A percentile compares a stretch with the other conserved stretches of the same genome.
These are phyloP conservation scores for Tanytarsus gracilentus DNA, from an alignment of 2,888 invertebrate genomes.

Conservation along the genomic window DNA sequence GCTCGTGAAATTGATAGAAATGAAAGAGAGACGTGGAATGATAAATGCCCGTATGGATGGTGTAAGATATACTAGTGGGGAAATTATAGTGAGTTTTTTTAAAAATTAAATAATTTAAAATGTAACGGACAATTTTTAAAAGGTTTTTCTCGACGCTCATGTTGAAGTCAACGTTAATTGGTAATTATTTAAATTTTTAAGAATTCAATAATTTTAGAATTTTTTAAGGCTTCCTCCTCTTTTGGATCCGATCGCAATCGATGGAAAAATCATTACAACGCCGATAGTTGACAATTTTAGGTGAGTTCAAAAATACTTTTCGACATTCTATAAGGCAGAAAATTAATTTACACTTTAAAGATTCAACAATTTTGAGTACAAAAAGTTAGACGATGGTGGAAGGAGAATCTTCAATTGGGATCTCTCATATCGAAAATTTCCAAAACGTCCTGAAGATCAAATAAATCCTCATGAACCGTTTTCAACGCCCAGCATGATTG, in stretches of 20 bases:
- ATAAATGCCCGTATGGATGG: conserved; percentile 83
- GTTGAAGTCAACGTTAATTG: conserved; percentile 79
- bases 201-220: too few relatives aligned
- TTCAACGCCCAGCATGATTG: conserved; percentile 83
- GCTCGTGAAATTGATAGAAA: conserved; percentile 63
- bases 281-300: conserved; percentile 15
- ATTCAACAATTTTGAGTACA: conserved; percentile 20
- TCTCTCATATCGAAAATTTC: conserved; percentile 12
- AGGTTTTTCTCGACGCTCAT: conserved; percentile 77
- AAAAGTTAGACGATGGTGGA: conserved; percentile 15
- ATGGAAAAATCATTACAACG: conserved; percentile 16
- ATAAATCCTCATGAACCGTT: conserved; percentile 36
- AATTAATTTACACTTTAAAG: too few relatives aligned
- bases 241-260: conserved; percentile 33
- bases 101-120: neutral
- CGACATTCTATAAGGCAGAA: too few relatives aligned
- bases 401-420: conserved; percentile 25
- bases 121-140: neutral
- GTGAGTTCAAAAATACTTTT: too few relatives aligned
- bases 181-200: too few relatives aligned
- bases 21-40: conserved; percentile 71
- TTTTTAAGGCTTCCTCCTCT: conserved; percentile 51
- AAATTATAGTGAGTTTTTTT: conserved; percentile 56
- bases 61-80: conserved; percentile 70
- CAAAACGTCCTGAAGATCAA: conserved; percentile 25